Percentiles rank a stretch among this genome's conserved stretches.
Conservation (phyloP, 1,140 invertebrate species). For the Drosophila lowei region DNA sequence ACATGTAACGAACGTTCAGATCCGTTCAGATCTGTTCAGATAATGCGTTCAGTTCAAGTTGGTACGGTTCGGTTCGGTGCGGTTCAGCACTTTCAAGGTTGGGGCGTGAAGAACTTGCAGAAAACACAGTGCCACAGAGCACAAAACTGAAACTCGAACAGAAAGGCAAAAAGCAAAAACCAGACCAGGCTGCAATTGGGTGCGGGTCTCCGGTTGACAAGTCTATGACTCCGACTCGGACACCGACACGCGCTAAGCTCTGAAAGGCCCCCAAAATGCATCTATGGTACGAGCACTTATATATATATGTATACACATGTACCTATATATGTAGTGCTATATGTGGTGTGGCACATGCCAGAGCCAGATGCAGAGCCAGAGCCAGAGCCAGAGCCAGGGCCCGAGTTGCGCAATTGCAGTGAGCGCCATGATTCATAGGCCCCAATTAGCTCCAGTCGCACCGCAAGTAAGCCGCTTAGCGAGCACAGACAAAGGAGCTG, state of each 20-base stretch:
- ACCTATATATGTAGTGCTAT: constrained; percentile 8
- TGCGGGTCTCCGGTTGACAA: constrained; percentile 31
- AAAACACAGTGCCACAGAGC: constrained; percentile 1
- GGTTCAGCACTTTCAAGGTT: constrained; percentile 67
- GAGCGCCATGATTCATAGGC: constrained; percentile 54
- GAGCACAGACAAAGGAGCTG: constrained; percentile 49
- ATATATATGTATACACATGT: neutral
- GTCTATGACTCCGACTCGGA: too few species aligned
- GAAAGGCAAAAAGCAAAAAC: constrained; percentile 41
- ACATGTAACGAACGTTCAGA: constrained; percentile 47
- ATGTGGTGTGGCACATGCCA: constrained; percentile 63
- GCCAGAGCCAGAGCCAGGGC: too few species aligned
- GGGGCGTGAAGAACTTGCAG: constrained; percentile 59
- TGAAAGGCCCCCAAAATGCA: constrained; percentile 50
- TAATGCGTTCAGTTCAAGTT: constrained; percentile 12
- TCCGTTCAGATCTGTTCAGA: constrained; percentile 41
- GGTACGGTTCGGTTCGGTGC: too few species aligned
- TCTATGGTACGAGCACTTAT: neutral
- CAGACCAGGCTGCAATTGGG: constrained; percentile 21
- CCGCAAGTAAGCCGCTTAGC: constrained; percentile 58
- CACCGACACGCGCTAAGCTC: constrained; percentile 37
- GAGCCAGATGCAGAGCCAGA: too few species aligned
- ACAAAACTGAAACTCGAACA: constrained; percentile 26
- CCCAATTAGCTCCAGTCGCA: constrained; percentile 50
- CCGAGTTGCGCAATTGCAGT: constrained; percentile 63